Base-by-base conservation (phyloP, 2,888 invertebrate species). In the Acanthosepion pharaonis region DNA sequence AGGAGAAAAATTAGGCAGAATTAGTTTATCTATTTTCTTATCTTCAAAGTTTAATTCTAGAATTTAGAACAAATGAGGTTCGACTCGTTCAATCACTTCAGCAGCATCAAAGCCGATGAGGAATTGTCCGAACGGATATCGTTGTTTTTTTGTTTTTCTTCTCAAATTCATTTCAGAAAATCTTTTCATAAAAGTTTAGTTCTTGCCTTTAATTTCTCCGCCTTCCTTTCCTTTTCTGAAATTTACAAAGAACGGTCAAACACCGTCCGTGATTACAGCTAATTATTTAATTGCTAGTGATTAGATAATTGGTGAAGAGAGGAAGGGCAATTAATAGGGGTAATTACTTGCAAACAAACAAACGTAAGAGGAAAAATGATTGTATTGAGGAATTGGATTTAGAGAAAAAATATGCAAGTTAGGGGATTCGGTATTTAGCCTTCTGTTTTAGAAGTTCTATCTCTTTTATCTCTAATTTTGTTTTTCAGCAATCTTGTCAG, bases 321-420 rank as follows among this genome's bases (percentile, higher is more conserved):
- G n/a, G 78, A 78, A 78, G n/a, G 78, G n/a, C 78, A 78, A 78
- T 78, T 78, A 78, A 78, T 33, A 78, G 78, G n/a, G 15, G n/a
- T n/a, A 78, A 78, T 78, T 78, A 78, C n/a, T 78, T 78, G n/a
- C n/a, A 78, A 78, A 78, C 78, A 78, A n/a, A 78, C n/a, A 78
- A 33, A 18, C n/a, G n/a, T 78, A 78, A 78, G 18, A n/a, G n/a
- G n/a, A n/a, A 18, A 78, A 78, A 78, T 15, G n/a, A 78, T 78
- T 78, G n/a, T 78, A 78, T 5, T 11, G 2, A 78, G 15, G 78
- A 78, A 78, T 33, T 78, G n/a, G n/a, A n/a, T n/a, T 78, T 78
- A 11, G 11, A 78, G 15, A n/a, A 78, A n/a, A 33, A 78, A 78
- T 42, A 5, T n/a, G 78, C 78, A 33, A 78, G n/a, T 78, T 78